Base-by-base conservation (phyloP, 2,797 vertebrate species). In the Falco rusticolus region DNA sequence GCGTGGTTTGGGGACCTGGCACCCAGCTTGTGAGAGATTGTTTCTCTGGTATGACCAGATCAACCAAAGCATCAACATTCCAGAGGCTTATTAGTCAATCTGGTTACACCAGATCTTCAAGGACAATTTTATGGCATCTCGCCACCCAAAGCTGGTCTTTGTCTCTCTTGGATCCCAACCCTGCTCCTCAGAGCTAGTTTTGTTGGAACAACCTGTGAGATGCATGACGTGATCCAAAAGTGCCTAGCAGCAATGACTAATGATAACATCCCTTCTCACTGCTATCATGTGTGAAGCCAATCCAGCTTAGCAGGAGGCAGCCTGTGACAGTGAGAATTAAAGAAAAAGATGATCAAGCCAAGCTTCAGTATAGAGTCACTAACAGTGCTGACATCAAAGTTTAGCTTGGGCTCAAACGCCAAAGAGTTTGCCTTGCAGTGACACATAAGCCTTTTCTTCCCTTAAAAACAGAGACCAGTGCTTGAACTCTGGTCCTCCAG, bases 401-500 rank as follows among this genome's bases (percentile, higher is more conserved):
- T 84, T 79, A 59, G 24, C 51, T 96, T 39, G 59, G 34, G 59
- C 54, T 93, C 60, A 71, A 31, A 66, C n/a, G 80, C 89, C 0
- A 1, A 53, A 65, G 75, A 53, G 33, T 66, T 89, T 96, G 18
- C 75, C 71, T 92, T 87, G 65, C 53, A 89, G 41, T 89, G 91
- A 80, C 78, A 91, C 25, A 6, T 29, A 85, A 89, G 63, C 37
- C 8, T 87, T 91, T 87, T 68, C 72, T 89, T 63, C 68, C 63
- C 54, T 43, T 74, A 81, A 93, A 92, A 89, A 64, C 48, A 45
- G 29, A 92, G 89, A 50, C 64, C 24, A 11, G 34, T 61, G n/a
- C 82, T 95, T 96, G 87, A 96, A 87, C 84, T 92, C 87, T 92
- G 83, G 54, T 94, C 87, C 54, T 91, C 29, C 57, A 89, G 50